Evolutionary conservation across 2,113 vertebrate species (phyloP).

Genomic region (Psittacula cyanocephala): DNA sequence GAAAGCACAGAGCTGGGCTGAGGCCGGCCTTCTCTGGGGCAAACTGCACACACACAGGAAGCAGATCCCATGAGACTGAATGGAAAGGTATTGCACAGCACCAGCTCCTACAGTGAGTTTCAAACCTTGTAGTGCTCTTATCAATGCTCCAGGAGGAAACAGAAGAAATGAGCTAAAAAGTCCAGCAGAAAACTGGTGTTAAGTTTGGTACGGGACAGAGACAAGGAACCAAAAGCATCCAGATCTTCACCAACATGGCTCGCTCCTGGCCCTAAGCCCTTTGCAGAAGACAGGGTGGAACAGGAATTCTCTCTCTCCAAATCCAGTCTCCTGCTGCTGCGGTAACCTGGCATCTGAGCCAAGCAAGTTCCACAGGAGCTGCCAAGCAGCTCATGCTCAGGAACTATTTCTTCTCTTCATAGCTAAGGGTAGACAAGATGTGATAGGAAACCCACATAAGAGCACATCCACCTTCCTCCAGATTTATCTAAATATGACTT

Average conservation of each 20-base stretch:
- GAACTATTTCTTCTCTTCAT: not conserved
- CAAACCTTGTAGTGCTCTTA: not conserved
- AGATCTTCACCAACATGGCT: not conserved
- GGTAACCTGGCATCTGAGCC: not conserved
- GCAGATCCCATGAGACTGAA: not conserved
- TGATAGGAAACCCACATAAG: not conserved
- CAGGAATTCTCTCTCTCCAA: not conserved
- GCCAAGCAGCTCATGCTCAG: not conserved
- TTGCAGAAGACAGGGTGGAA: not conserved
- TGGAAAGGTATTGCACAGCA: not conserved
- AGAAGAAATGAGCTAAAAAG: not conserved
- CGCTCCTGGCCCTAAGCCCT: not conserved
- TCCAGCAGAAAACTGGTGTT: not conserved
- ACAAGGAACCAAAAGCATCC: not conserved
- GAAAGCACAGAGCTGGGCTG: not conserved
- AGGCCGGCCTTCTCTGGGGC: no score
- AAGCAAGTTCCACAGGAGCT: not conserved
- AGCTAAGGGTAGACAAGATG: not conserved
- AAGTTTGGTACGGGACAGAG: not conserved
- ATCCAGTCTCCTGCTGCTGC: not conserved
- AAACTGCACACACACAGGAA: not conserved
- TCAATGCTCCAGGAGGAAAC: not conserved
- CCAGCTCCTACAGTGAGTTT: not conserved
- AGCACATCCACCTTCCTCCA: not conserved
- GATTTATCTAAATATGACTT: not conserved